Percentiles rank a stretch among this genome's conserved stretches.
phyloP scores from a whole-genome alignment of 2,113 vertebrate genomes.

The Engraulis encrasicolus region DNA sequence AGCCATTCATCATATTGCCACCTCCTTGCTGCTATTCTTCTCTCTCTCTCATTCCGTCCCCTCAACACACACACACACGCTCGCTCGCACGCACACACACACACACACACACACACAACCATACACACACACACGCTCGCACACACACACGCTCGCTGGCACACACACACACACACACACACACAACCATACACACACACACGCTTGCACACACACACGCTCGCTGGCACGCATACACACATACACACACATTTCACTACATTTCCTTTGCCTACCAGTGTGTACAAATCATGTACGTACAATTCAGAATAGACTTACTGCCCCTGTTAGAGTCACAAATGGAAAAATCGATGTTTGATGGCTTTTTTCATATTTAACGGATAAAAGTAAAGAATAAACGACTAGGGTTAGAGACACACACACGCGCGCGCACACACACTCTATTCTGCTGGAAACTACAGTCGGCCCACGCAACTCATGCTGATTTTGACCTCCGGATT shows the following conservation, averaged over 20 bases:
- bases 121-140: too few relatives aligned
- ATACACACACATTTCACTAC: too few relatives aligned
- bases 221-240: background rate
- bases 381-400: background rate
- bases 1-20: conserved; percentile 56
- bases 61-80: background rate
- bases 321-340: too few relatives aligned
- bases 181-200: background rate
- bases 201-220: too few relatives aligned
- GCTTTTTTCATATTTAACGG: too few relatives aligned
- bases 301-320: too few relatives aligned
- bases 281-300: too few relatives aligned
- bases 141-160: too few relatives aligned
- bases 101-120: too few relatives aligned
- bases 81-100: background rate
- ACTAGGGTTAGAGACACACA: background rate
- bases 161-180: background rate
- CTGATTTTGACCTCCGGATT: too few relatives aligned
- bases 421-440: conserved; percentile 45
- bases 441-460: conserved; percentile 64
- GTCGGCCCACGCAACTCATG: conserved; percentile 51
- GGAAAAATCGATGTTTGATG: too few relatives aligned
- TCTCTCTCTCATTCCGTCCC: background rate
- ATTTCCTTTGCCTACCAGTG: too few relatives aligned
- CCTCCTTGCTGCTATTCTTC: background rate